Percentiles rank a stretch among this genome's conserved stretches.
Evolutionary conservation across 2,797 vertebrate species (phyloP).

Genomic region (Uromys caudimaculatus): DNA sequence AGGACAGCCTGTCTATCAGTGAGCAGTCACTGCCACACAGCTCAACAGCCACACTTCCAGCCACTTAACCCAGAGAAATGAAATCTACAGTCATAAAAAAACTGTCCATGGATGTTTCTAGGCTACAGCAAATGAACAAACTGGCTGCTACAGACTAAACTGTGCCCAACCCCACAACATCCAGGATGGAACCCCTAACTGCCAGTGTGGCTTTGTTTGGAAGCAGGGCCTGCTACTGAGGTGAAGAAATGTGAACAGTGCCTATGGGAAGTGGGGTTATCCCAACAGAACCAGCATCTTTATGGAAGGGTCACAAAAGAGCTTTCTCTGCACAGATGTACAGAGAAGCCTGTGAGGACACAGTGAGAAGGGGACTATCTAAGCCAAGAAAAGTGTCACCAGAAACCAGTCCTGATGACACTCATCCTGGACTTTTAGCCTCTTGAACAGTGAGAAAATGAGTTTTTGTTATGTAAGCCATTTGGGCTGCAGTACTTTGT

Average conservation of each 20-base stretch:
- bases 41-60: constrained; percentile 29
- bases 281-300: not conserved
- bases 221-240: not conserved
- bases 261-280: not conserved
- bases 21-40: constrained; percentile 17
- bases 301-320: not conserved
- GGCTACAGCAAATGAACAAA: constrained; percentile 52
- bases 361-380: not conserved
- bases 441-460: not conserved
- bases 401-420: not conserved
- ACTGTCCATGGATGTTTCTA: constrained; percentile 47
- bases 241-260: not conserved
- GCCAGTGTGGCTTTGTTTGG: not conserved
- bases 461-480: not conserved
- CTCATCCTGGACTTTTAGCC: not conserved
- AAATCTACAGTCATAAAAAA: constrained; percentile 48
- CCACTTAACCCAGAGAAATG: constrained; percentile 49
- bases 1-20: constrained; percentile 48
- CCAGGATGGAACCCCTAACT: not conserved
- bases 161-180: not conserved
- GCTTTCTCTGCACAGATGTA: not conserved
- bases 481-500: not conserved
- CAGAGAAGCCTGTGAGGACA: not conserved
- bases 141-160: not conserved
- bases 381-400: not conserved